phyloP scores from a whole-genome alignment of 2,888 invertebrate genomes.

The Athalia cordata region DNA sequence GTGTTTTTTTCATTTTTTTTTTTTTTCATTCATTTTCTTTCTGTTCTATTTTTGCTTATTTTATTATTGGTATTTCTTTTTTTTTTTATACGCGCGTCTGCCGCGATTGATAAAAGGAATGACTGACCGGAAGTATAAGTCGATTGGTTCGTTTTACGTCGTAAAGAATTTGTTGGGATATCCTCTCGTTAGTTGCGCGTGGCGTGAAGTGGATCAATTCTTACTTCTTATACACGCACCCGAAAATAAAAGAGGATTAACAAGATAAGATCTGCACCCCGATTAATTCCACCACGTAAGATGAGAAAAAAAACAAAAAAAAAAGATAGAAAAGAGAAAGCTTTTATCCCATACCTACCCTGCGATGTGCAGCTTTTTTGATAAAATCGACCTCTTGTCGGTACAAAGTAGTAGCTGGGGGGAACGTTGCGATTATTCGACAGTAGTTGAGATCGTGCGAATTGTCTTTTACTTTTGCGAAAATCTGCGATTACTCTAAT shows the following conservation, averaged over 20 bases:
- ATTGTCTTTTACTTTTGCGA: no score
- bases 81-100: no score
- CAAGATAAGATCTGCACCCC: constrained; percentile 18
- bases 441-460: no score
- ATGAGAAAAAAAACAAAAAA: no score
- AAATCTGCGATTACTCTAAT: no score
- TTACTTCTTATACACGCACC: neutral
- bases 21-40: constrained; percentile 11
- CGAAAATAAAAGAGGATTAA: constrained; percentile 28
- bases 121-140: neutral
- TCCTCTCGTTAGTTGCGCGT: neutral
- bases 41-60: neutral
- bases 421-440: no score
- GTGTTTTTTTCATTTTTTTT: neutral
- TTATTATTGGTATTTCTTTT: no score
- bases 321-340: neutral
- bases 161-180: neutral
- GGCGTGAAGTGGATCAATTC: constrained; percentile 9
- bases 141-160: neutral
- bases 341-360: neutral
- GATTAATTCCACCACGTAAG: constrained; percentile 28
- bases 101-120: no score
- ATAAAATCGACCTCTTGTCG: no score
- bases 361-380: neutral
- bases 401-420: neutral